A percentile compares a stretch with the other conserved stretches of the same genome.
Conservation (phyloP, 2,888 invertebrate species). For the Julus scandinavius region DNA sequence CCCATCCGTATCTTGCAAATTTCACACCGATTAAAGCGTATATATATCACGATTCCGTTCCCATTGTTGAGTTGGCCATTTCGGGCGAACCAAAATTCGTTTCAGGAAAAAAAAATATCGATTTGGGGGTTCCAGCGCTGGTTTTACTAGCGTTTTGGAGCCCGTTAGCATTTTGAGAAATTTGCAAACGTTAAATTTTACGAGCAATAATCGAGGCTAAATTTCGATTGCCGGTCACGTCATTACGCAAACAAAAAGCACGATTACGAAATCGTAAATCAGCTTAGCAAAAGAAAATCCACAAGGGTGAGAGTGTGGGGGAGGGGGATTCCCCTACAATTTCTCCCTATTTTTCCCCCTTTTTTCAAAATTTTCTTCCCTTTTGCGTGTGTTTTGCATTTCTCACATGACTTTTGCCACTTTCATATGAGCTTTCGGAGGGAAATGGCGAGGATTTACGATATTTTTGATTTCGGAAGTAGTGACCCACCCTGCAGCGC, state of each 20-base stretch:
- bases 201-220: conserved; percentile 46
- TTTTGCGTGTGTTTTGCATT: neutral
- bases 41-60: neutral
- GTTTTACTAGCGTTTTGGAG: neutral
- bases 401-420: neutral
- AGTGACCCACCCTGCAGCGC: conserved; percentile 1
- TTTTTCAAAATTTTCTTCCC: neutral
- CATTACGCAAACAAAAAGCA: conserved; percentile 33
- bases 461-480: neutral
- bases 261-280: conserved; percentile 43
- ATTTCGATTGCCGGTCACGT: conserved; percentile 43
- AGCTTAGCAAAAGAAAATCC: conserved; percentile 39
- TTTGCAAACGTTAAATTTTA: conserved; percentile 43
- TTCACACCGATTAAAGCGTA: conserved; percentile 24
- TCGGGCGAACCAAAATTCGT: neutral
- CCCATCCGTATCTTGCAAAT: neutral
- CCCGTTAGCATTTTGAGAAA: conserved; percentile 20
- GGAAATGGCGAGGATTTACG: neutral
- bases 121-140: neutral
- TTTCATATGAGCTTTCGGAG: neutral
- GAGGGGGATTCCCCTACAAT: neutral
- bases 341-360: neutral
- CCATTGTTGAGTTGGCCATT: neutral
- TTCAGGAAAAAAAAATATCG: neutral
- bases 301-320: neutral